These are phyloP conservation scores for Drosophila longiperda DNA, from an alignment of 2,888 invertebrate genomes.

Conservation along the genomic window DNA sequence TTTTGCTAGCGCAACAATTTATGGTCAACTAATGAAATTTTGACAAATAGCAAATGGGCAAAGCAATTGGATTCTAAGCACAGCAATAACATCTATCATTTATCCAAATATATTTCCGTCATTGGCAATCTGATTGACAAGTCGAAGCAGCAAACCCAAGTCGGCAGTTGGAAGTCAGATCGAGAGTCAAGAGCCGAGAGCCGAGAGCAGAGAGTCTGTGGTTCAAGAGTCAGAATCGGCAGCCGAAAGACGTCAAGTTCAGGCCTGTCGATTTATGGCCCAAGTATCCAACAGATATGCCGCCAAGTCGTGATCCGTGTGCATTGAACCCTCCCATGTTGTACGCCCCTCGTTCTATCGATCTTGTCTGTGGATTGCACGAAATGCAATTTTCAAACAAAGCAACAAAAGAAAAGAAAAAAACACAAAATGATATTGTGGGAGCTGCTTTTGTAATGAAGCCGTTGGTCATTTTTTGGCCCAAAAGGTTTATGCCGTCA, in stretches of 20 bases:
- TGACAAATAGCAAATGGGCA: constrained; percentile 75
- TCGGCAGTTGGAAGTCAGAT: neutral
- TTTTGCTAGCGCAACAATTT: constrained; percentile 65
- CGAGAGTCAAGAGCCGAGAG: constrained; percentile 5
- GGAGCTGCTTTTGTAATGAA: constrained; percentile 70
- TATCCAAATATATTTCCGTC: constrained; percentile 43
- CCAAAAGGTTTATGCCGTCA: constrained; percentile 58
- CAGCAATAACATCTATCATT: constrained; percentile 67
- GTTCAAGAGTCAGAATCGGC: constrained; percentile 34
- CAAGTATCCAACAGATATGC: constrained; percentile 18
- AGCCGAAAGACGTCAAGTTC: constrained; percentile 58
- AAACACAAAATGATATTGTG: constrained; percentile 53
- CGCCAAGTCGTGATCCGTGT: constrained; percentile 82
- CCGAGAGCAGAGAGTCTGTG: constrained; percentile 8
- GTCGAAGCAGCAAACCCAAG: constrained; percentile 20
- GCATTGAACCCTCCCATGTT: constrained; percentile 73
- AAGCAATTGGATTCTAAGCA: constrained; percentile 54
- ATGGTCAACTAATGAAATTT: constrained; percentile 77
- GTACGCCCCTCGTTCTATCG: neutral
- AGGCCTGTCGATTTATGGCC: constrained; percentile 49
- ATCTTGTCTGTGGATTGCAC: constrained; percentile 60
- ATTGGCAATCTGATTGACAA: constrained; percentile 59
- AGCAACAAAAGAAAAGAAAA: neutral
- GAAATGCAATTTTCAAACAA: constrained; percentile 72
- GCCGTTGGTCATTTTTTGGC: constrained; percentile 56